Evolutionary conservation across 2,113 vertebrate genomes (phyloP).

Genomic region (Eulacestoma nigropectus): DNA sequence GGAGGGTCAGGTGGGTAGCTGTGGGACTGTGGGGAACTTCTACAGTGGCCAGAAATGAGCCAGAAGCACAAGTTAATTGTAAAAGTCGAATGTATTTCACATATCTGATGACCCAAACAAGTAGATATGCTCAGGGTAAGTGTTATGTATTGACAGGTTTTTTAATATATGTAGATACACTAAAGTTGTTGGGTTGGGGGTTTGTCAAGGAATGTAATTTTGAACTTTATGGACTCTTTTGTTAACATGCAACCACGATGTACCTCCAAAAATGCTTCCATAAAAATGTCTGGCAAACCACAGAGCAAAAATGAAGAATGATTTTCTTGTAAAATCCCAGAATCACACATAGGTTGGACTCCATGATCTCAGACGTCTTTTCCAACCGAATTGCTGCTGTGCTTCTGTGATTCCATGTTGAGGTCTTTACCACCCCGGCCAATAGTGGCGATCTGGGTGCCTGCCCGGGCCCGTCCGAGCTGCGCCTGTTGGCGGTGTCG

Average conservation of each 20-base stretch:
- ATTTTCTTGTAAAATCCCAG: background rate
- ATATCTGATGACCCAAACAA: background rate
- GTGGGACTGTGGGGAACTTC: background rate
- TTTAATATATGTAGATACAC: background rate
- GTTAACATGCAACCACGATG: background rate
- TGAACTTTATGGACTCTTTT: background rate
- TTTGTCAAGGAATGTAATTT: background rate
- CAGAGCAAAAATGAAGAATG: background rate
- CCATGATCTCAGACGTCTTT: background rate
- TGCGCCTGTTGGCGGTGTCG: rapidly evolving
- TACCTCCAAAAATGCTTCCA: background rate
- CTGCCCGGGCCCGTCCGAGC: background rate
- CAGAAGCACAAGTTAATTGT: background rate
- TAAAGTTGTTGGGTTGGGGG: background rate
- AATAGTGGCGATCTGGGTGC: rapidly evolving
- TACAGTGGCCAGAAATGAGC: background rate
- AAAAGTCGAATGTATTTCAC: background rate
- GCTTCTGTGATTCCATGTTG: background rate
- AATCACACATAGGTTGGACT: background rate
- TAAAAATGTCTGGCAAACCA: background rate
- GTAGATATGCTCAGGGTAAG: background rate
- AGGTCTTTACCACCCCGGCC: background rate
- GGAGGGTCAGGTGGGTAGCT: background rate
- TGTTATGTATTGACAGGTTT: background rate
- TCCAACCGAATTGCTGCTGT: background rate